Evolutionary conservation across 2,888 invertebrate genomes (phyloP).

Genomic region (Hirtodrosophila alboralis): DNA sequence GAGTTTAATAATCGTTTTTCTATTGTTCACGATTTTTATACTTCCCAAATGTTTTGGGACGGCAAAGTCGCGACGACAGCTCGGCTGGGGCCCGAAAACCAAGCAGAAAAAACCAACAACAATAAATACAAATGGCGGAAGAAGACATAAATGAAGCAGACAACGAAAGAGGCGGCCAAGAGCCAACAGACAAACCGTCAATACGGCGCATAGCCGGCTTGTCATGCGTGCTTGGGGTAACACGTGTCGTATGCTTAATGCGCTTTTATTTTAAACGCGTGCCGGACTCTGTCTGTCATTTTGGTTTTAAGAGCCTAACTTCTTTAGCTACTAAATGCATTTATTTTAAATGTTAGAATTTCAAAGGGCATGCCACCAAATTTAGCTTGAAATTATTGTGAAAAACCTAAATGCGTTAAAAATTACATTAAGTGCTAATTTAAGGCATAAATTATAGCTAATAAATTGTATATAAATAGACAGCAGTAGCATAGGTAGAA

Average conservation of each 20-base stretch:
- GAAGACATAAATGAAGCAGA: slow-evolving; percentile 74
- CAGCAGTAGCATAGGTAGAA: too few species aligned
- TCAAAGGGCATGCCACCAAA: slow-evolving; percentile 22
- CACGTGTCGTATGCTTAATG: slow-evolving; percentile 76
- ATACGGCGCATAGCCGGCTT: slow-evolving; percentile 28
- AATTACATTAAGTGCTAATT: slow-evolving; percentile 12
- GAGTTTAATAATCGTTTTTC: slow-evolving; percentile 84
- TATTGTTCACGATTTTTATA: slow-evolving; percentile 84
- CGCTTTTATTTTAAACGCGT: slow-evolving; percentile 68
- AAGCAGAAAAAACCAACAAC: slow-evolving; percentile 13
- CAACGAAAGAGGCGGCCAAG: slow-evolving; percentile 63
- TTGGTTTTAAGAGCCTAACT: too few species aligned
- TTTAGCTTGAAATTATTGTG: slow-evolving; percentile 8
- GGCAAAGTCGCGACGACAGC: slow-evolving; percentile 12
- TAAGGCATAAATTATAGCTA: too few species aligned
- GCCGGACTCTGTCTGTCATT: too few species aligned
- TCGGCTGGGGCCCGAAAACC: slow-evolving; percentile 25
- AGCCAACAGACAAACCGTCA: neutral
- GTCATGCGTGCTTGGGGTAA: slow-evolving; percentile 53
- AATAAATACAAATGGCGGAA: slow-evolving; percentile 65
- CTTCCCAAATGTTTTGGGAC: slow-evolving; percentile 74
- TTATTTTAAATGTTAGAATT: slow-evolving; percentile 28
- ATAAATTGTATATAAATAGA: too few species aligned
- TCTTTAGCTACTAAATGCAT: slow-evolving; percentile 37
- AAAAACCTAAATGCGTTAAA: slow-evolving; percentile 7